Base-by-base conservation (phyloP, 2,797 vertebrate genomes). In the Lemur catta region DNA sequence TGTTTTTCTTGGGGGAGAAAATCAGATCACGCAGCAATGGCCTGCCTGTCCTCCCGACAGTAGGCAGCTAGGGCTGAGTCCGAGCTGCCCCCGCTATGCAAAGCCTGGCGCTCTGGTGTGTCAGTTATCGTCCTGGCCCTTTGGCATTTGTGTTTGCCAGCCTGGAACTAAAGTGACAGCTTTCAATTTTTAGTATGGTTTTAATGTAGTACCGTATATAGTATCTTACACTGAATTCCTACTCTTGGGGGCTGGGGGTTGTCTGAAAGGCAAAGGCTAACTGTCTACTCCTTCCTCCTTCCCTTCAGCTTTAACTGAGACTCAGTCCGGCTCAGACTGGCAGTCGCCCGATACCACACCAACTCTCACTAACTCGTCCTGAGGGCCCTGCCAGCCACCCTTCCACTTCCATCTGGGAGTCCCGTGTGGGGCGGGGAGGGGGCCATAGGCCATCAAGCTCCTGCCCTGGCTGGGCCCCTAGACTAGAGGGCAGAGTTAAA, bases 351-450 rank as follows among this genome's bases (percentile, higher is more conserved):
- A 99, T 93, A 98, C 99, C 97, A 98, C 99, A 94, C 98, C 99
- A 98, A 98, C 99, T 98, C 98, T 99, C 98, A 98, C 98, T 98
- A 99, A 99, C 98, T 99, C 99, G 98, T 99, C 99, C 99, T 99
- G 99, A 99, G 99, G 97, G 97, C 94, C 89, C 91, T 65, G 20
- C 46, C 94, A 48, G n/a, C 75, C 18, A 93, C 96, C 89, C 86
- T 95, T 92, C 94, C 94, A 93, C 61, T 79, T 90, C 96, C 94
- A 90, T 94, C 93, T 94, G 91, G 94, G 96, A 93, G 93, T 90
- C 84, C 96, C 87, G 22, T 61, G 63, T 94, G 91, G 96, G 96
- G 89, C 89, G 92, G 95, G 98, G 96, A 97, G 82, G 95, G 97
- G 94, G 86, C 75, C 89, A 48, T 46, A 96, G 97, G 97, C 94